These are phyloP conservation scores for Hofmannophila pseudospretella DNA, from an alignment of 2,888 invertebrate genomes.

Conservation along the genomic window DNA sequence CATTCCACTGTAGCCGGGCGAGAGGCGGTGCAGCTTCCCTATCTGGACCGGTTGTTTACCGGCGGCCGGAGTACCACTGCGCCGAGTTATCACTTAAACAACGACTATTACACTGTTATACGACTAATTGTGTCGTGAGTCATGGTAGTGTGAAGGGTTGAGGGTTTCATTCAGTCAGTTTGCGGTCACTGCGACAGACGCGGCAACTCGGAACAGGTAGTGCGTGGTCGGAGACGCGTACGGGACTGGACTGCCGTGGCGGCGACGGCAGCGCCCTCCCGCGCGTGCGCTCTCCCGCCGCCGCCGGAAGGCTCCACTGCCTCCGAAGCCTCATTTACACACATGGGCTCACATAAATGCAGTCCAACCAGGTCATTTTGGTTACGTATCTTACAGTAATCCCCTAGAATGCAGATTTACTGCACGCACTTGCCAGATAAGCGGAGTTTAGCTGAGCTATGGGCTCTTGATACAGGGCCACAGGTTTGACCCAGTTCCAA, in stretches of 20 bases:
- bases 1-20: conserved; percentile 73
- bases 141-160: conserved; percentile 42
- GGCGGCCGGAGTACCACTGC: conserved; percentile 29
- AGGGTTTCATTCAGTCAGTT: conserved; percentile 49
- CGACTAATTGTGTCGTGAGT: conserved; percentile 34
- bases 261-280: conserved; percentile 57
- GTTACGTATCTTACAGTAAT: conserved; percentile 11
- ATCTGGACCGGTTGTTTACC: conserved; percentile 64
- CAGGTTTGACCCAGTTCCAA: conserved; percentile 55
- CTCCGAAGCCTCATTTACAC: conserved; percentile 45
- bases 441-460: not conserved
- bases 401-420: conserved; percentile 27
- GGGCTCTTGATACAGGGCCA: conserved; percentile 20
- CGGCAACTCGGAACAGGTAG: conserved; percentile 35
- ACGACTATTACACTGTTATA: conserved; percentile 45
- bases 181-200: conserved; percentile 37
- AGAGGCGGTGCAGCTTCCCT: conserved; percentile 70
- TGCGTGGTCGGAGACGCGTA: conserved; percentile 49
- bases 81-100: conserved; percentile 61
- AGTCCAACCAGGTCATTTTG: conserved; percentile 31
- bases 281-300: conserved; percentile 38
- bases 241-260: conserved; percentile 44
- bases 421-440: conserved; percentile 23
- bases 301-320: conserved; percentile 8
- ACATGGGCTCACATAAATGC: conserved; percentile 38